Conservation (phyloP, 2,797 vertebrate species). For the Centroberyx gerrardi region DNA sequence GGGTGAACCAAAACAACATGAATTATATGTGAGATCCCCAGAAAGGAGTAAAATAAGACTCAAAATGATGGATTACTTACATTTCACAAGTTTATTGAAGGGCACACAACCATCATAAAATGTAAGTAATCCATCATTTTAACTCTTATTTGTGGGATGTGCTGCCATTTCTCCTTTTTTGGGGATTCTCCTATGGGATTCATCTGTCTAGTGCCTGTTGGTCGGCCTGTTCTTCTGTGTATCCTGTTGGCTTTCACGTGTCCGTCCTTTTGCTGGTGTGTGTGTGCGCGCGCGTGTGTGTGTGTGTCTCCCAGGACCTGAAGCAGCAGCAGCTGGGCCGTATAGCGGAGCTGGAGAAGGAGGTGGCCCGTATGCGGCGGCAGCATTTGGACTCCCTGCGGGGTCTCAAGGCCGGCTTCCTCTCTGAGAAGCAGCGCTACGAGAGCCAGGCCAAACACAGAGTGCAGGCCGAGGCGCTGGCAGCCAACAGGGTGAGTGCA, state of each 20-base stretch:
- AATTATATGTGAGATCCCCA: too few species aligned
- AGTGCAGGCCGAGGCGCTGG: conserved; percentile 29
- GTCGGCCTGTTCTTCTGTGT: too few species aligned
- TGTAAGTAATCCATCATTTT: too few species aligned
- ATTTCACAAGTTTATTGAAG: too few species aligned
- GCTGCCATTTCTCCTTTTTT: too few species aligned
- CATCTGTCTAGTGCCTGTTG: too few species aligned
- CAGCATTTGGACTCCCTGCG: conserved; percentile 53
- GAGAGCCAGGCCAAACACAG: conserved; percentile 47
- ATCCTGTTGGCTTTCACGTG: not conserved
- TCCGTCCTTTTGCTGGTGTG: not conserved
- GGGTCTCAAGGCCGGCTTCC: conserved; percentile 54
- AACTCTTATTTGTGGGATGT: too few species aligned
- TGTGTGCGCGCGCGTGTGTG: conserved; percentile 4
- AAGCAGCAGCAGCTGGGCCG: conserved; percentile 52
- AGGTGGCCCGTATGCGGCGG: conserved; percentile 43
- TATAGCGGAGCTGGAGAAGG: conserved; percentile 67
- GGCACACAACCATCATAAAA: too few species aligned
- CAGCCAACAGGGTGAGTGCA: conserved; percentile 57
- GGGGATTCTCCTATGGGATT: too few species aligned
- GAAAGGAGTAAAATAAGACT: too few species aligned
- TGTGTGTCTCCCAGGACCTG: conserved; percentile 53
- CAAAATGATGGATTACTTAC: too few species aligned
- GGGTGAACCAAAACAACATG: too few species aligned
- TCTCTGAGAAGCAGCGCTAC: conserved; percentile 58